phyloP scores from a whole-genome alignment of 1,140 invertebrate species.

The Chironomus striatipennis region DNA sequence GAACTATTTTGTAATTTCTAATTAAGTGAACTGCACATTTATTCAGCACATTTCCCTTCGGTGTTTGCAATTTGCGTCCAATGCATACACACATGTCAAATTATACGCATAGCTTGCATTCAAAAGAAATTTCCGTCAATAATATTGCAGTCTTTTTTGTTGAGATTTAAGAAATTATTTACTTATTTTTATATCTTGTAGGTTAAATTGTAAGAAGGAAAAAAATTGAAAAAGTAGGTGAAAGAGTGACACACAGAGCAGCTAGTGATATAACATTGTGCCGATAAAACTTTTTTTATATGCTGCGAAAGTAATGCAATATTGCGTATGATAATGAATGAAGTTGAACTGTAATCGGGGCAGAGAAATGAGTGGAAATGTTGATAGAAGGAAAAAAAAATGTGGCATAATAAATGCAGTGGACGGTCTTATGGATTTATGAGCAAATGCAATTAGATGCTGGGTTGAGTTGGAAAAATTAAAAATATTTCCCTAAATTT shows the following conservation, averaged over 20 bases:
- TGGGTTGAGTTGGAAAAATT: not conserved
- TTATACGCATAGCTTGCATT: no score
- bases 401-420: not conserved
- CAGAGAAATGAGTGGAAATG: not conserved
- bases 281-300: not conserved
- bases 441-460: no score
- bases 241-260: slow-evolving; percentile 3
- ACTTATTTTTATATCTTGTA: no score
- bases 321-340: not conserved
- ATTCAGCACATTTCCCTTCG: no score
- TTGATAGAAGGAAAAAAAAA: not conserved
- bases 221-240: slow-evolving; percentile 2
- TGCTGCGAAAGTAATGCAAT: not conserved
- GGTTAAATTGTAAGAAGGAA: no score
- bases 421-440: not conserved
- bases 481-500: not conserved
- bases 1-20: no score
- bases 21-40: no score
- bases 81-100: no score
- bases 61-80: no score
- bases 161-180: no score
- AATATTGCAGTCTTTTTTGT: no score
- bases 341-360: not conserved
- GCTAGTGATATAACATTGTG: not conserved
- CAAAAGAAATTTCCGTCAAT: no score